Base-by-base conservation (phyloP, 2,113 vertebrate genomes). In the Pao palembangensis region DNA sequence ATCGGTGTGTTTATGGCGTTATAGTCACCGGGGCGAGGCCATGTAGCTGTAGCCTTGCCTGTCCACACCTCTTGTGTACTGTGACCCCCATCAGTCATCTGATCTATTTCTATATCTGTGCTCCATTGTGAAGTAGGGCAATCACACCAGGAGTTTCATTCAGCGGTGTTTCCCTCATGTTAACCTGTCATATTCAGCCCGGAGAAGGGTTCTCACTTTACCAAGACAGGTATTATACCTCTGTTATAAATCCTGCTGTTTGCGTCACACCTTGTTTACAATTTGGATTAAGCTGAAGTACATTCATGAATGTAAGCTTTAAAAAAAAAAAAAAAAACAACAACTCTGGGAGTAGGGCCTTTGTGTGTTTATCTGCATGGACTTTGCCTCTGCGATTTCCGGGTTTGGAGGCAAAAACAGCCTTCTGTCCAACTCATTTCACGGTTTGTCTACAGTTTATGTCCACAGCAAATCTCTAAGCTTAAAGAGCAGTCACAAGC, bases 1-100 rank as follows among this genome's bases (percentile, higher is more conserved):
- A 13, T 6, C 52, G 16, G 34, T 73, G 42, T 72, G 21, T 68
- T 77, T 65, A 73, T 49, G 48, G 47, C 49, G 50, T 12, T 49
- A 67, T 51, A 81, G 68, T 85, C 79, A 75, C 55, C 21, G 42
- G 54, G 76, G 67, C 63, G 75, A 74, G 67, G 51, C 65, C 21
- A 2, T 64, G 42, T 28, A 57, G 19, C 53, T 66, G 25, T 5
- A 46, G 17, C 34, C 41, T 50, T 60, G 52, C 28, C 53, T 41
- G 70, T 64, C 69, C 67, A 59, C 74, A 64, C 69, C 75, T 73
- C 58, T 60, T 21, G 46, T 75, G 76, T 65, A 78, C 76, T 58
- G 50, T 65, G 66, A 81, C 78, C 81, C 47, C 71, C 49, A 51
- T 71, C 60, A 68, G 59, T 63, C 62, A 68, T 59, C 44, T 41